Evolutionary conservation across 2,797 vertebrate species (phyloP).

Genomic region (Pangasius krempfi): DNA sequence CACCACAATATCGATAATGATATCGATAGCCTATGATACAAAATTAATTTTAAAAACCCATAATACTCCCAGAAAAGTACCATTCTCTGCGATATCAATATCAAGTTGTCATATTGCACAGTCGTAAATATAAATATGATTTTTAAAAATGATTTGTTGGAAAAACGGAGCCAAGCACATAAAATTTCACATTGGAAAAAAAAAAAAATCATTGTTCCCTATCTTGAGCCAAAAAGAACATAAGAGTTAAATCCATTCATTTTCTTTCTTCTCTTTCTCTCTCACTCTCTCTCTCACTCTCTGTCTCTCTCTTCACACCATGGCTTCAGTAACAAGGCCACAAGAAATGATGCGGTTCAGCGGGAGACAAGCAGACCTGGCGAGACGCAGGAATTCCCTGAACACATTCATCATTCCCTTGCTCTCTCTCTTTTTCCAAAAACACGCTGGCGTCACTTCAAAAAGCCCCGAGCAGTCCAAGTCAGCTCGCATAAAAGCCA

Average conservation of each 20-base stretch:
- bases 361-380: constrained; percentile 52
- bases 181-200: background rate
- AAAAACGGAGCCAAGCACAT: background rate
- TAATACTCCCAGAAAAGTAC: background rate
- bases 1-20: background rate
- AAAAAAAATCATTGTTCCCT: background rate
- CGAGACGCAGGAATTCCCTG: constrained; percentile 54
- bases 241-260: background rate
- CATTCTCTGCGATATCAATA: background rate
- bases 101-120: background rate
- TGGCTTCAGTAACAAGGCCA: constrained; percentile 52
- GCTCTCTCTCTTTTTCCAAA: constrained; percentile 35
- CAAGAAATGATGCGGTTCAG: constrained; percentile 56
- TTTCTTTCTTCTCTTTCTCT: background rate
- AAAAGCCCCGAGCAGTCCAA: constrained; percentile 38
- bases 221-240: background rate
- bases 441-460: constrained; percentile 48
- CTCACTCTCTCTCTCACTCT: constrained; percentile 22
- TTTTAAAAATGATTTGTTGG: background rate
- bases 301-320: constrained; percentile 34
- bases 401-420: constrained; percentile 49
- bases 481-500: constrained; percentile 40
- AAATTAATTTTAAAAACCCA: background rate
- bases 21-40: background rate
- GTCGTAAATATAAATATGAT: background rate